Evolutionary conservation across 2,888 invertebrate genomes (phyloP).

Genomic region (Psylliodes chrysocephalus): DNA sequence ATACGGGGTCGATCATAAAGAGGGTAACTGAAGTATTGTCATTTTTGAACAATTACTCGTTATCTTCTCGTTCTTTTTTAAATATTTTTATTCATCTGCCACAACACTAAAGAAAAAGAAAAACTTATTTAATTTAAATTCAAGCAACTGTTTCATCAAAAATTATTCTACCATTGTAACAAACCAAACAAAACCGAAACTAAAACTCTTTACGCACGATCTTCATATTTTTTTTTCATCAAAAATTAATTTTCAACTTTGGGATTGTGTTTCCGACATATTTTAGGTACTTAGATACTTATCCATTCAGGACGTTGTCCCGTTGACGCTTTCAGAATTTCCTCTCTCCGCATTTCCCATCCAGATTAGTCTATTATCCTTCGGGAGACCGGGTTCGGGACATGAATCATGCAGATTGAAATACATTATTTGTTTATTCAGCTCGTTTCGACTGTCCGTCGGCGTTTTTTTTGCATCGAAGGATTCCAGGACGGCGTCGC

Average conservation of each 20-base stretch:
- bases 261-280: constrained; percentile 18
- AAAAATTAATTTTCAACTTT: constrained; percentile 22
- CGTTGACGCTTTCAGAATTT: constrained; percentile 26
- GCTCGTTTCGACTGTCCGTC: constrained; percentile 29
- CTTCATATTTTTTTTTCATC: neutral
- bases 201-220: neutral
- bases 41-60: too few species aligned
- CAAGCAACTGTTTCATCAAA: too few species aligned
- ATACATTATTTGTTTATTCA: constrained; percentile 37
- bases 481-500: neutral
- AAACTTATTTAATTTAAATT: too few species aligned
- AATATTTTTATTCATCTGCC: too few species aligned
- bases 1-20: too few species aligned
- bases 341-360: constrained; percentile 20
- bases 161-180: too few species aligned
- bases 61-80: too few species aligned
- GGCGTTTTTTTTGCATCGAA: neutral
- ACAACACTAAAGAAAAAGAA: too few species aligned
- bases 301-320: constrained; percentile 23
- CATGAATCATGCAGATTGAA: constrained; percentile 38
- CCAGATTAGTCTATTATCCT: constrained; percentile 36
- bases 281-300: constrained; percentile 18
- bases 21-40: too few species aligned
- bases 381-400: constrained; percentile 11
- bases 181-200: too few species aligned